Percentiles rank a stretch among this genome's conserved stretches.
These are phyloP conservation scores for Chymomyza fuscimana DNA, from an alignment of 2,888 invertebrate species.

Conservation along the genomic window DNA sequence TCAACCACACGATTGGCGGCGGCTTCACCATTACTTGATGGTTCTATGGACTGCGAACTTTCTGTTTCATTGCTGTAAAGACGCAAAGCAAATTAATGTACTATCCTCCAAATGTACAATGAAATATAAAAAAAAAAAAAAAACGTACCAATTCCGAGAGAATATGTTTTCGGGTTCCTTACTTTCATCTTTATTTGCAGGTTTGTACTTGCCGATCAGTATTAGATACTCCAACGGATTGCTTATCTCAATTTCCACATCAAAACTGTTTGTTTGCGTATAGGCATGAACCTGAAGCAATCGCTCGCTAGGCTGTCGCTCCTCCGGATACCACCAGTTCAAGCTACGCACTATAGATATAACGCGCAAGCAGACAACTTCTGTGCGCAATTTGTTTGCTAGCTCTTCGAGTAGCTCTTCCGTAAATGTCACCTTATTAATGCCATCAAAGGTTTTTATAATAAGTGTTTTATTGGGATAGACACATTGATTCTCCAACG, in stretches of 20 bases:
- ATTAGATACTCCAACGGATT: slow-evolving; percentile 20
- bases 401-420: slow-evolving; percentile 31
- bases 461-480: neutral
- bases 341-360: slow-evolving; percentile 40
- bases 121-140: too few species aligned
- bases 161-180: too few species aligned
- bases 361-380: slow-evolving; percentile 38
- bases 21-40: too few species aligned
- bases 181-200: neutral
- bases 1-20: neutral
- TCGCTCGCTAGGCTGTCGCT: slow-evolving; percentile 41
- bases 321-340: slow-evolving; percentile 60
- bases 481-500: slow-evolving; percentile 3
- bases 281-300: slow-evolving; percentile 45
- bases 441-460: slow-evolving; percentile 33
- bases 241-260: neutral
- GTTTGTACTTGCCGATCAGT: slow-evolving; percentile 30
- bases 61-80: too few species aligned
- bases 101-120: too few species aligned
- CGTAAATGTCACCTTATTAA: slow-evolving; percentile 39
- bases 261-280: neutral
- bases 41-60: too few species aligned
- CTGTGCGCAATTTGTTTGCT: neutral
- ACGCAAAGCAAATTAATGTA: too few species aligned
- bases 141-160: too few species aligned